Evolutionary conservation across 23 tunicate species (phyloP).

Genomic region (Ciona savignyi): DNA sequence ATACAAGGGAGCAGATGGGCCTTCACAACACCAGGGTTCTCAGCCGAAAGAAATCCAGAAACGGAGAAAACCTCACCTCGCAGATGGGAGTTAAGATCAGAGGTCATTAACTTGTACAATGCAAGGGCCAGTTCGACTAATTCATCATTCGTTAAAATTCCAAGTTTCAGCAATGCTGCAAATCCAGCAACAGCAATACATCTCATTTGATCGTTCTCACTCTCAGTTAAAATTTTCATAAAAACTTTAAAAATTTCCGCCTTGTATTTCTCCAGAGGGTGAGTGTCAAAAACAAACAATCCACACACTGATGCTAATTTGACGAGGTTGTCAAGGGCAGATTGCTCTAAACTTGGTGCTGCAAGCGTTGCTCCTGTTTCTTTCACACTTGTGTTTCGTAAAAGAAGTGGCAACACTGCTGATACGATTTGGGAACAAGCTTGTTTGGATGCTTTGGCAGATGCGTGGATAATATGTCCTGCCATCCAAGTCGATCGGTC

Average conservation of each 20-base stretch:
- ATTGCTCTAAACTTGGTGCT: conserved; percentile 3
- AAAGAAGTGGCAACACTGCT: conserved; percentile 42
- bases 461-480: conserved; percentile 45
- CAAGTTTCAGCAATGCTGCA: conserved; percentile 31
- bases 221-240: background rate
- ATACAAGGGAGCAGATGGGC: conserved; percentile 20
- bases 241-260: conserved; percentile 1
- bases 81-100: conserved; percentile 9
- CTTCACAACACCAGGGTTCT: conserved; percentile 33
- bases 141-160: conserved; percentile 21
- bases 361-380: background rate
- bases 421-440: conserved; percentile 23
- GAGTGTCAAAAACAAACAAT: conserved; percentile 1
- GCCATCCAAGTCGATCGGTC: conserved; percentile 81
- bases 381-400: conserved; percentile 5
- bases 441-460: conserved; percentile 41
- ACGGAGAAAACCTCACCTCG: conserved; percentile 30
- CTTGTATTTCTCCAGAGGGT: conserved; percentile 19
- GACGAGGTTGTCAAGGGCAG: conserved; percentile 32
- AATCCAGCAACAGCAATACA: conserved; percentile 61
- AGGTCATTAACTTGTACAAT: background rate
- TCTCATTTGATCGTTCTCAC: conserved; percentile 5
- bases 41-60: conserved; percentile 33
- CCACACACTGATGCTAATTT: conserved; percentile 9
- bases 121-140: conserved; percentile 3